Evolutionary conservation across 2,888 invertebrate species (phyloP).

Genomic region (Netelia fuscicornis): DNA sequence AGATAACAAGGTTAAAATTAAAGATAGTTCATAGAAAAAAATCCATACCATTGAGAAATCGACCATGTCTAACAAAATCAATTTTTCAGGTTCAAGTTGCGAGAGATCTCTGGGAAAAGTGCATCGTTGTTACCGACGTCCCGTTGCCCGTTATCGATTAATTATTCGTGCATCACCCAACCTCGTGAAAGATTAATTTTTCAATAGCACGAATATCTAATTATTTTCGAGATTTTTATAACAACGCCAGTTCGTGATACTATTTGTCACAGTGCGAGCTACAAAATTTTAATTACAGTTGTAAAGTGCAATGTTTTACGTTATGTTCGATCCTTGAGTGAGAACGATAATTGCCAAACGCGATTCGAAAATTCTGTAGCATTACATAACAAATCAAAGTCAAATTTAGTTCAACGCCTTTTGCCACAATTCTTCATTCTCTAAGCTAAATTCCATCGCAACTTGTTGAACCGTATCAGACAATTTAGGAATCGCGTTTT

Average conservation of each 20-base stretch:
- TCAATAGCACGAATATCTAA: background rate
- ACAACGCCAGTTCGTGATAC: too few relatives aligned
- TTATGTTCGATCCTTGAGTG: background rate
- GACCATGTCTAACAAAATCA: slow-evolving; percentile 21
- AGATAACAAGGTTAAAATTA: slow-evolving; percentile 87
- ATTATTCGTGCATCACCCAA: slow-evolving; percentile 7
- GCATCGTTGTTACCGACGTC: slow-evolving; percentile 90
- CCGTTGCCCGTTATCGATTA: slow-evolving; percentile 86
- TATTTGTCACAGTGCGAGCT: too few relatives aligned
- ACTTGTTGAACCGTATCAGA: too few relatives aligned
- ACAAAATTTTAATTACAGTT: too few relatives aligned
- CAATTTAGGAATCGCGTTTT: background rate
- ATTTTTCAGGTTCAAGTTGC: slow-evolving; percentile 86
- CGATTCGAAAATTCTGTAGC: too few relatives aligned
- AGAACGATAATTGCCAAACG: background rate
- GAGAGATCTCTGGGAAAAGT: slow-evolving; percentile 93
- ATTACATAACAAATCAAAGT: too few relatives aligned
- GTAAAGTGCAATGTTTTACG: background rate
- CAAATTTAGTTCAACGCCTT: too few relatives aligned
- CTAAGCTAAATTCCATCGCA: too few relatives aligned
- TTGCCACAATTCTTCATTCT: too few relatives aligned
- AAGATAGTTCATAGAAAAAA: background rate
- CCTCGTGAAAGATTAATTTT: background rate
- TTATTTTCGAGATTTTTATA: background rate
- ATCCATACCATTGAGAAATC: background rate